Conservation (phyloP, 2,113 vertebrate species). For the Oncorhynchus kisutch region DNA sequence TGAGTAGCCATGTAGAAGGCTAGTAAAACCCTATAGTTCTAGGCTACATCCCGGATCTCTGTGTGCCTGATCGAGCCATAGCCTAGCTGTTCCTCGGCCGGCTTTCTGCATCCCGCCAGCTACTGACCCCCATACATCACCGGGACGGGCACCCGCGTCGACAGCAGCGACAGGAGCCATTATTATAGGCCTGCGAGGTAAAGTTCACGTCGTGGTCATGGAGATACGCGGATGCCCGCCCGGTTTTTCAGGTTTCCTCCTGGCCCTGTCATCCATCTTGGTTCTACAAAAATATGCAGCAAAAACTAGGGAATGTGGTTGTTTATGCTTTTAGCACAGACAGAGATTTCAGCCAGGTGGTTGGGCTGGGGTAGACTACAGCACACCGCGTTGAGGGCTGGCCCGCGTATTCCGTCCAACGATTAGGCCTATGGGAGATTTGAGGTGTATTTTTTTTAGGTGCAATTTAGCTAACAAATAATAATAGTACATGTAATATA, state of each 20-base stretch:
- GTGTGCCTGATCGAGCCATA: slow-evolving; percentile 19
- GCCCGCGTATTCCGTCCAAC: not conserved
- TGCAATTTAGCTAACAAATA: not conserved
- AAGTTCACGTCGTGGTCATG: slow-evolving; percentile 91
- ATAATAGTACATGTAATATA: not conserved
- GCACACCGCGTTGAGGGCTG: not conserved
- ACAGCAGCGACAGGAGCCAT: slow-evolving; percentile 83
- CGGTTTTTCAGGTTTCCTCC: slow-evolving; percentile 84
- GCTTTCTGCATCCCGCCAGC: slow-evolving; percentile 73
- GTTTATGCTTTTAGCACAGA: slow-evolving; percentile 47
- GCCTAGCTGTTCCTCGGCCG: slow-evolving; percentile 70
- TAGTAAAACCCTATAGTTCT: not conserved
- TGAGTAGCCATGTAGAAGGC: not conserved
- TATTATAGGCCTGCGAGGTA: slow-evolving; percentile 87
- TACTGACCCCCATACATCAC: slow-evolving; percentile 94
- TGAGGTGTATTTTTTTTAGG: no score
- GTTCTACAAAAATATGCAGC: slow-evolving; percentile 65
- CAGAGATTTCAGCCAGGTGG: slow-evolving; percentile 22
- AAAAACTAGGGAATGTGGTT: slow-evolving; percentile 72
- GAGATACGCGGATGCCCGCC: slow-evolving; percentile 79
- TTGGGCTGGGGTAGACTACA: not conserved
- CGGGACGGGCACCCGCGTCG: slow-evolving; percentile 40
- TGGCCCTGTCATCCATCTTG: slow-evolving; percentile 80
- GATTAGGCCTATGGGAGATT: not conserved
- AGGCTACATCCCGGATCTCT: slow-evolving; percentile 18